phyloP scores from a whole-genome alignment of 1,140 invertebrate species.

The Marisa cornuarietis region DNA sequence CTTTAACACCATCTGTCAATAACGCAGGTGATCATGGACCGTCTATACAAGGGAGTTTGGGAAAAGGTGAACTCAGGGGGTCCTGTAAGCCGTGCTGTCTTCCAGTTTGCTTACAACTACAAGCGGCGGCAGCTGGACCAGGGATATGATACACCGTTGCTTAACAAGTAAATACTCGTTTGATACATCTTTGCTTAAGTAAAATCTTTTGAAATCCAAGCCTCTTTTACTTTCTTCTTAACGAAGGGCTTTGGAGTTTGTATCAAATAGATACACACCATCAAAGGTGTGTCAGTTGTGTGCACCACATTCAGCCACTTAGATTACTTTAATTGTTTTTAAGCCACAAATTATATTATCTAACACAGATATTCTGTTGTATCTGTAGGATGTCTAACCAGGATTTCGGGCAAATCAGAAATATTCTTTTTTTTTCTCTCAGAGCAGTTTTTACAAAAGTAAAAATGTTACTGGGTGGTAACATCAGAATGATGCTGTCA shows the following conservation, averaged over 20 bases:
- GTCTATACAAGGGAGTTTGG: constrained; percentile 94
- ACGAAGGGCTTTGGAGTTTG: no score
- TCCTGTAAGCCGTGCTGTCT: constrained; percentile 76
- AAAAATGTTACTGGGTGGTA: constrained; percentile 83
- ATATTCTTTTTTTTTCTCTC: constrained; percentile 47
- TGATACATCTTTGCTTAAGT: constrained; percentile 62
- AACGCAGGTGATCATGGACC: constrained; percentile 88
- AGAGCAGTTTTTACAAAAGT: constrained; percentile 83
- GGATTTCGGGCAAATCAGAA: neutral
- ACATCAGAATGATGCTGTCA: constrained; percentile 84
- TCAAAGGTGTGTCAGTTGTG: no score
- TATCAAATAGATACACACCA: no score
- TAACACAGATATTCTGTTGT: no score
- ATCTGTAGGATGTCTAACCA: no score
- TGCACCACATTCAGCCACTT: no score
- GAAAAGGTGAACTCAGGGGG: constrained; percentile 87
- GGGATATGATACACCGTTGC: constrained; percentile 66
- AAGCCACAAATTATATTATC: no score
- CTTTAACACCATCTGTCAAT: constrained; percentile 30
- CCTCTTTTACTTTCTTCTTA: no score
- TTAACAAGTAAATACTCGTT: constrained; percentile 67
- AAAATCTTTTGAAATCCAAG: no score
- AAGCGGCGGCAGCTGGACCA: constrained; percentile 76
- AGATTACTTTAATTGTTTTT: no score
- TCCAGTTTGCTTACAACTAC: constrained; percentile 92